Base-by-base conservation (phyloP, 2,888 invertebrate genomes). In the Heliconius cydno region DNA sequence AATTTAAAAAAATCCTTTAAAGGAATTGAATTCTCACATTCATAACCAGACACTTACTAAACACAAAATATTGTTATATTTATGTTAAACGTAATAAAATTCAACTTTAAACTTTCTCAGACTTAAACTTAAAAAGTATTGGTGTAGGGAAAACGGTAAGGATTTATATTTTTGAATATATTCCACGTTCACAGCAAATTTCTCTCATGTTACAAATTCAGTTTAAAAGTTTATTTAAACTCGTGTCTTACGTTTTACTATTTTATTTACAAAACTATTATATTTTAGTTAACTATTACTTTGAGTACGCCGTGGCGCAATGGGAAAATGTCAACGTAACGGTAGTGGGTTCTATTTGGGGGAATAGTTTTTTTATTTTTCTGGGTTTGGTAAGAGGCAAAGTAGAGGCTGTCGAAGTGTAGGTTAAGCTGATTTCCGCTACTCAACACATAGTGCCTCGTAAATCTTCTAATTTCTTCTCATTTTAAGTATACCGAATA, bases 61-160 rank as follows among this genome's bases (percentile, higher is more conserved):
- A n/a, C 10, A 60, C 60, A 60, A 60, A n/a, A n/a, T 60, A 10
- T n/a, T 10, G 22, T n/a, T 60, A n/a, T 74, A 76, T 68, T 74
- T 78, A 73, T 76, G 78, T 79, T 76, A 76, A 74, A 15, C 70
- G 60, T 78, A 74, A 78, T 77, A 80, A 78, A 80, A 78, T 80
- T 70, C 30, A 65, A 68, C 25, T 80, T 76, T 74, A 80, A 80
- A 80, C 68, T 80, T 78, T 68, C 70, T 60, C 60, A 76, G 81
- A 72, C 75, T 75, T 67, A n/a, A 79, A 79, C 74, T 79, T 79
- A n/a, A 34, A 77, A 75, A 68, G 72, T 81, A 79, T 72, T 76
- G 77, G 74, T 63, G 75, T 75, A 41, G 25, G 25, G 77, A 65
- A 63, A 74, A 28, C 41, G 70, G 57, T 72, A 25, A 22, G 41